Conservation (phyloP, 2,888 invertebrate genomes). For the Ennomos quercinarius region DNA sequence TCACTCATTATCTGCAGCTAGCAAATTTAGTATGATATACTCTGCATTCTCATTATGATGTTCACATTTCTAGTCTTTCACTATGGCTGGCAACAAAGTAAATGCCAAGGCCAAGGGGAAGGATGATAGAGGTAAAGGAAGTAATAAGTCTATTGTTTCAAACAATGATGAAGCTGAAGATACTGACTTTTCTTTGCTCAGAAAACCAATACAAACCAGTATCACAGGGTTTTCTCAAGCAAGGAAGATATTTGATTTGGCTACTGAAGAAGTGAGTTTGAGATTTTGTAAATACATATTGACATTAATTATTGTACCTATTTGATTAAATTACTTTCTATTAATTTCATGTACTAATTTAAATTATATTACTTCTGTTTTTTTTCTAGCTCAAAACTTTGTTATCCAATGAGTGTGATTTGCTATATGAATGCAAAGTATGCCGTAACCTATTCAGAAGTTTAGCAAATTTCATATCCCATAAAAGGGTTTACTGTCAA, state of each 20-base stretch:
- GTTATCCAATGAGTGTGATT: slow-evolving; percentile 93
- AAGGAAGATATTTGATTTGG: slow-evolving; percentile 89
- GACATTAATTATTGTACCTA: no score
- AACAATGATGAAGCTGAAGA: slow-evolving; percentile 71
- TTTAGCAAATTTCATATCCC: slow-evolving; percentile 94
- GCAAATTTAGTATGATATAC: slow-evolving; percentile 3
- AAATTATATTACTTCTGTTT: slow-evolving; percentile 1
- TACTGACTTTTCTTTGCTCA: slow-evolving; percentile 83
- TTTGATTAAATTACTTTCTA: no score
- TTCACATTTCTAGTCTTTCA: slow-evolving; percentile 21
- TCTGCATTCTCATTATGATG: background rate
- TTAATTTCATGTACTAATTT: no score
- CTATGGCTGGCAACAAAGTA: slow-evolving; percentile 78
- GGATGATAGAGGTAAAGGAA: slow-evolving; percentile 71
- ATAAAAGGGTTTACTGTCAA: slow-evolving; percentile 93
- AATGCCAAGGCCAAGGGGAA: slow-evolving; percentile 71
- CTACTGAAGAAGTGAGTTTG: slow-evolving; percentile 89
- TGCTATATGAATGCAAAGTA: slow-evolving; percentile 95
- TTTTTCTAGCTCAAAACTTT: slow-evolving; percentile 88
- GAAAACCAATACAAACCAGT: slow-evolving; percentile 89
- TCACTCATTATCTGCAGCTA: slow-evolving; percentile 21
- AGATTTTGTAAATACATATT: no score
- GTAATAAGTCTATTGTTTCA: slow-evolving; percentile 57
- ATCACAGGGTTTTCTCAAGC: slow-evolving; percentile 89
- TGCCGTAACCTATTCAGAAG: slow-evolving; percentile 95